Conservation (phyloP, 2,888 invertebrate genomes). For the Endotricha flammealis region DNA sequence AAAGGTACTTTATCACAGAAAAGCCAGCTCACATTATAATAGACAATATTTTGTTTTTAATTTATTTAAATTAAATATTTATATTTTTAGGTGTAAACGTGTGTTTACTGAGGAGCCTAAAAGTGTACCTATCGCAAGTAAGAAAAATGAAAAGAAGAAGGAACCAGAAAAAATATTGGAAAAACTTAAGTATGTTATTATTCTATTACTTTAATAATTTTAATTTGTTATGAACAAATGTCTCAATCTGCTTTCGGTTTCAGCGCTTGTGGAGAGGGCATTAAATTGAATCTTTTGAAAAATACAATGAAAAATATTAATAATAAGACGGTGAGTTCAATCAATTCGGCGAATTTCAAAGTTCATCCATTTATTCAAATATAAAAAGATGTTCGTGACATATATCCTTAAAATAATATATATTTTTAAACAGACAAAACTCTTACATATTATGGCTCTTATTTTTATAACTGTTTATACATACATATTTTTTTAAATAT, state of each 20-base stretch:
- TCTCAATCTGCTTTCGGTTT: conserved; percentile 23
- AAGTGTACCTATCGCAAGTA: conserved; percentile 66
- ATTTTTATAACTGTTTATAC: too few relatives aligned
- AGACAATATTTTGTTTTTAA: not conserved
- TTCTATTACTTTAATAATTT: conserved; percentile 6
- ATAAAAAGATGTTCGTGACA: too few relatives aligned
- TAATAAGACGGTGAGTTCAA: conserved; percentile 52
- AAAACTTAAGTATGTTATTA: conserved; percentile 49
- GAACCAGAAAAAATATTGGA: conserved; percentile 63
- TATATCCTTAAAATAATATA: too few relatives aligned
- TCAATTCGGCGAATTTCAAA: too few relatives aligned
- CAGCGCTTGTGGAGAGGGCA: conserved; percentile 58
- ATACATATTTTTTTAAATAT: too few relatives aligned
- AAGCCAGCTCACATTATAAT: too few relatives aligned
- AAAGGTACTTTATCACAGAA: conserved; percentile 79
- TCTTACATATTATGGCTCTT: too few relatives aligned
- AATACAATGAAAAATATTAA: conserved; percentile 45
- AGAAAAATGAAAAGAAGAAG: conserved; percentile 72
- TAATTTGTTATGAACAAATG: conserved; percentile 3
- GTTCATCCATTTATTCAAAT: too few relatives aligned
- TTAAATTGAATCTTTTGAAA: conserved; percentile 71
- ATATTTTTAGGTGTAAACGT: conserved; percentile 78
- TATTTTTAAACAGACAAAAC: too few relatives aligned
- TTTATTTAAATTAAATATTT: not conserved
- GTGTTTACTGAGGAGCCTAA: conserved; percentile 86